phyloP scores from a whole-genome alignment of 2,888 invertebrate species.

The Halictus ligatus region DNA sequence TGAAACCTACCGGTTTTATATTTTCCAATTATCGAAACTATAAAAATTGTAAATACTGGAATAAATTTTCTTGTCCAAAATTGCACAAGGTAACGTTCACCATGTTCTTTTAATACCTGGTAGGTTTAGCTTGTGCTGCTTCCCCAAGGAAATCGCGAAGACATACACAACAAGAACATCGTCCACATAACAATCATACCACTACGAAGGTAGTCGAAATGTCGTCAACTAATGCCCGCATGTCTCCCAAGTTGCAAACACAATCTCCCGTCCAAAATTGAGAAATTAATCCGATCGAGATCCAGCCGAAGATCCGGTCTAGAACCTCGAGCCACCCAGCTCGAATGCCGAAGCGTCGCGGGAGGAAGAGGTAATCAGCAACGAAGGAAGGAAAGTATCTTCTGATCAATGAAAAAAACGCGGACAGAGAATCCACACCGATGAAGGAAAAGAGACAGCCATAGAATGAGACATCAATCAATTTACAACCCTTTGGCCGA shows the following conservation, averaged over 20 bases:
- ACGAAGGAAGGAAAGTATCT: slow-evolving; percentile 3
- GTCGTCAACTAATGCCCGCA: neutral
- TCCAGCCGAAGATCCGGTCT: neutral
- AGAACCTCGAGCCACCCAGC: too few relatives aligned
- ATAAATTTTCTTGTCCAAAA: too few relatives aligned
- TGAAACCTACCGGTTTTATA: too few relatives aligned
- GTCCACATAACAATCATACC: neutral
- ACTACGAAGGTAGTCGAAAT: neutral
- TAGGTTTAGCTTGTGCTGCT: too few relatives aligned
- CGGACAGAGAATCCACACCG: slow-evolving; percentile 48
- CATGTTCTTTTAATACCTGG: too few relatives aligned
- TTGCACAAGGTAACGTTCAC: too few relatives aligned
- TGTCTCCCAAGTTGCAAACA: neutral
- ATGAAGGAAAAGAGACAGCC: slow-evolving; percentile 52
- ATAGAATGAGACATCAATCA: slow-evolving; percentile 79
- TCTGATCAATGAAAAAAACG: neutral
- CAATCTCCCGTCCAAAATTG: neutral
- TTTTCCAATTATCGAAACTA: too few relatives aligned
- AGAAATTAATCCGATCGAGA: neutral
- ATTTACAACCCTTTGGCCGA: slow-evolving; percentile 82
- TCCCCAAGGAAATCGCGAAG: too few relatives aligned
- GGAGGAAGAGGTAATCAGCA: neutral
- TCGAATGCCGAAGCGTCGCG: neutral
- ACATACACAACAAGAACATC: neutral
- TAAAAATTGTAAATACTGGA: too few relatives aligned